These are phyloP conservation scores for Parazoanthus swiftii DNA, from an alignment of 92 coral and sea anemone species.

Conservation along the genomic window DNA sequence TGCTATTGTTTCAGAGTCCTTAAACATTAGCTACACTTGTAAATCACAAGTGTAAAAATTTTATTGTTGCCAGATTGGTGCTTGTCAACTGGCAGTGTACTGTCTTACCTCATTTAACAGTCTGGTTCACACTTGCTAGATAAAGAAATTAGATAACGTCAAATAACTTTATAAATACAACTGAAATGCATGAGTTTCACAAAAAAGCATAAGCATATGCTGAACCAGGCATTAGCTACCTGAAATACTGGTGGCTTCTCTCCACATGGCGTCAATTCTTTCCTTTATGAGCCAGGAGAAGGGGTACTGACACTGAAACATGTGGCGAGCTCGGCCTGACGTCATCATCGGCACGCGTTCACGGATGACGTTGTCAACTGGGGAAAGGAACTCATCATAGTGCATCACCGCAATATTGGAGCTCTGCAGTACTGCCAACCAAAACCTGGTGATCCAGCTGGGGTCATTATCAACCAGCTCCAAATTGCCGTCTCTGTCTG, in stretches of 20 bases:
- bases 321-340: slow-evolving; percentile 65
- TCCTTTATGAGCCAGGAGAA: slow-evolving; percentile 85
- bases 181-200: no score
- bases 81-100: no score
- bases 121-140: no score
- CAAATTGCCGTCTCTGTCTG: slow-evolving; percentile 74
- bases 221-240: slow-evolving; percentile 33
- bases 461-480: slow-evolving; percentile 48
- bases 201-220: no score
- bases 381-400: slow-evolving; percentile 67
- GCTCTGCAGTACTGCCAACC: slow-evolving; percentile 65
- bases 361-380: slow-evolving; percentile 53
- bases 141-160: no score
- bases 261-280: slow-evolving; percentile 64
- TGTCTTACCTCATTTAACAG: no score
- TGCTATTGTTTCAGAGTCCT: no score
- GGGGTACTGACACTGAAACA: slow-evolving; percentile 66
- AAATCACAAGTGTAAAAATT: no score
- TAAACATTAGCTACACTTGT: no score
- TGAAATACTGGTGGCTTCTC: slow-evolving; percentile 49
- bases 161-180: no score
- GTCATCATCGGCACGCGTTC: slow-evolving; percentile 73
- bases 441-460: slow-evolving; percentile 59
- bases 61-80: no score
- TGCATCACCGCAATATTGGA: slow-evolving; percentile 50